Evolutionary conservation across 1,140 invertebrate genomes (phyloP).

Genomic region (Bactericera cockerelli): DNA sequence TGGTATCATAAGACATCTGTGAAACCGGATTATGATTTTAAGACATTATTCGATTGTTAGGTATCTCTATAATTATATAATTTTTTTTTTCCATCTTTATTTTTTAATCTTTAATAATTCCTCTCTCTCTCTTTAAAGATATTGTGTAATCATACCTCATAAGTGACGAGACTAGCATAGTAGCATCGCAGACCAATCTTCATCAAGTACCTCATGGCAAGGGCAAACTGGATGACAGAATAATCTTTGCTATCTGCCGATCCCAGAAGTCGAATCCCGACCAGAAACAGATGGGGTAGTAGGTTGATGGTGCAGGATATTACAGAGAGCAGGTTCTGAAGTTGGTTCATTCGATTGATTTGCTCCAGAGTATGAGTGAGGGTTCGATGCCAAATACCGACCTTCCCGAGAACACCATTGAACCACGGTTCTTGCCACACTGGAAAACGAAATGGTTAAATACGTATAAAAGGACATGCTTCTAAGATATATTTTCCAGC

Average conservation of each 20-base stretch:
- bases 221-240: background rate
- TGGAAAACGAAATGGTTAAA: background rate
- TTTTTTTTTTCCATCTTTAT: too few species aligned
- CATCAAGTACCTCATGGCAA: background rate
- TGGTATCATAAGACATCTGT: too few species aligned
- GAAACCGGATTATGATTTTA: too few species aligned
- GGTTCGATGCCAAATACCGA: constrained; percentile 5
- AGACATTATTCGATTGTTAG: too few species aligned
- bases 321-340: background rate
- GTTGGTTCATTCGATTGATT: background rate
- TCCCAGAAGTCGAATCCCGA: background rate
- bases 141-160: background rate
- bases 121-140: too few species aligned
- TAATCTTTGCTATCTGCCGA: background rate
- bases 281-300: background rate
- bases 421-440: background rate
- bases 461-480: background rate
- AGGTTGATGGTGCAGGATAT: background rate
- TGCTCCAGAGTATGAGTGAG: background rate
- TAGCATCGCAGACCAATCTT: background rate
- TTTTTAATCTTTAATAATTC: too few species aligned
- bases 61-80: too few species aligned
- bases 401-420: background rate
- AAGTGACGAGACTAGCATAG: background rate
- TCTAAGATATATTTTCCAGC: background rate